phyloP scores from a whole-genome alignment of 2,797 vertebrate species.

The Fistularia tabacaria region DNA sequence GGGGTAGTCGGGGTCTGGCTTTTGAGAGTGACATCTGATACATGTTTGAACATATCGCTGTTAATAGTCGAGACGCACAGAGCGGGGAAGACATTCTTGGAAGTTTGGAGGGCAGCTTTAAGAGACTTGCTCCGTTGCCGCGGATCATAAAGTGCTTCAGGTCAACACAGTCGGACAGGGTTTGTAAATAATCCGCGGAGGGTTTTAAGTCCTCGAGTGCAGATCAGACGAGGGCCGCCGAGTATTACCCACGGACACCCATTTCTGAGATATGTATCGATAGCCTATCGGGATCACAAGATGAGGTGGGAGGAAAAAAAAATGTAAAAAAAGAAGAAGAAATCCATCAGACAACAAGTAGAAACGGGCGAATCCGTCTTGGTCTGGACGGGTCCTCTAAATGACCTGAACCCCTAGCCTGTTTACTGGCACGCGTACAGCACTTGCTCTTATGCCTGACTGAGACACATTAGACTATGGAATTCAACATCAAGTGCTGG shows the following conservation, averaged over 20 bases:
- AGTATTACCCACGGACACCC: not conserved
- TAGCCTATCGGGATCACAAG: not conserved
- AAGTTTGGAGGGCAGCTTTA: conserved; percentile 39
- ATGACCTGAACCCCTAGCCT: conserved; percentile 70
- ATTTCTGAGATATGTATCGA: conserved; percentile 3
- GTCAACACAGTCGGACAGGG: conserved; percentile 22
- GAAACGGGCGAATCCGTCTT: conserved; percentile 34
- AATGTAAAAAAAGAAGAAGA: conserved; percentile 16
- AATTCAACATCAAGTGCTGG: conserved; percentile 73
- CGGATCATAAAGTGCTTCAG: conserved; percentile 27
- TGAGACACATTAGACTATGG: conserved; percentile 74
- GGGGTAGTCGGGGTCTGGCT: conserved; percentile 59
- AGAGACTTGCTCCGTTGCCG: conserved; percentile 25
- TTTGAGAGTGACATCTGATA: conserved; percentile 70
- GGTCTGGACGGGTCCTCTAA: conserved; percentile 53
- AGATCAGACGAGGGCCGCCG: conserved; percentile 7
- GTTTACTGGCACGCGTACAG: conserved; percentile 61
- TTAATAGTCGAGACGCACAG: conserved; percentile 59
- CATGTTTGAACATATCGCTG: conserved; percentile 68
- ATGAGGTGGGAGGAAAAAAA: conserved; percentile 13
- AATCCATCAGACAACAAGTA: conserved; percentile 15
- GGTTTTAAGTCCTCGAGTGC: not conserved
- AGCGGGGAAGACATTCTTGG: conserved; percentile 54
- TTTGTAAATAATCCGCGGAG: conserved; percentile 38
- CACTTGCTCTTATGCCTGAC: conserved; percentile 67